A percentile compares a stretch with the other conserved stretches of the same genome.
These are phyloP conservation scores for Ranitomeya imitator DNA, from an alignment of 2,113 vertebrate species.

Conservation along the genomic window DNA sequence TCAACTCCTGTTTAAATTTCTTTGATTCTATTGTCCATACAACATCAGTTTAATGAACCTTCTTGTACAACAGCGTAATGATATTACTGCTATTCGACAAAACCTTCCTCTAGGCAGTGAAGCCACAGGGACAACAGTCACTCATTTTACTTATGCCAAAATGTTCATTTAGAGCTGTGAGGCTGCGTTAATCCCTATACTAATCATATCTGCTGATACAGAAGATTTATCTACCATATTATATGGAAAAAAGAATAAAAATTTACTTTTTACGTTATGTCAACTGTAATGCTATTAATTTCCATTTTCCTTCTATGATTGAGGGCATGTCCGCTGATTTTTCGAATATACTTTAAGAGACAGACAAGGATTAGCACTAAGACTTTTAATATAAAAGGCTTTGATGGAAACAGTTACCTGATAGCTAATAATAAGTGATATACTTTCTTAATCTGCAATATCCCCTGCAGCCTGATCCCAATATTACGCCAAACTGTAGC, in stretches of 20 bases:
- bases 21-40: background rate
- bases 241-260: slow-evolving; percentile 5
- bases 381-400: slow-evolving; percentile 33
- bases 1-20: background rate
- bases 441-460: background rate
- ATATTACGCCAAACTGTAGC: background rate
- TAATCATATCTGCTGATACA: slow-evolving; percentile 33
- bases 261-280: slow-evolving; percentile 28
- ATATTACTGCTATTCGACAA: slow-evolving; percentile 8
- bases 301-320: slow-evolving; percentile 9
- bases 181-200: slow-evolving; percentile 15
- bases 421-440: slow-evolving; percentile 4
- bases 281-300: slow-evolving; percentile 29
- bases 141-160: slow-evolving; percentile 8
- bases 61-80: background rate
- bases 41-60: background rate
- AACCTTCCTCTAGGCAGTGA: background rate
- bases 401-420: background rate
- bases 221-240: slow-evolving; percentile 29
- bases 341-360: slow-evolving; percentile 4
- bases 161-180: slow-evolving; percentile 11
- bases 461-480: background rate
- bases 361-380: slow-evolving; percentile 20
- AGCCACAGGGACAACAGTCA: slow-evolving; percentile 2
- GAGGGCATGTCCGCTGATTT: background rate